Conservation (phyloP, 2,113 vertebrate species). For the Brachyistius frenatus region DNA sequence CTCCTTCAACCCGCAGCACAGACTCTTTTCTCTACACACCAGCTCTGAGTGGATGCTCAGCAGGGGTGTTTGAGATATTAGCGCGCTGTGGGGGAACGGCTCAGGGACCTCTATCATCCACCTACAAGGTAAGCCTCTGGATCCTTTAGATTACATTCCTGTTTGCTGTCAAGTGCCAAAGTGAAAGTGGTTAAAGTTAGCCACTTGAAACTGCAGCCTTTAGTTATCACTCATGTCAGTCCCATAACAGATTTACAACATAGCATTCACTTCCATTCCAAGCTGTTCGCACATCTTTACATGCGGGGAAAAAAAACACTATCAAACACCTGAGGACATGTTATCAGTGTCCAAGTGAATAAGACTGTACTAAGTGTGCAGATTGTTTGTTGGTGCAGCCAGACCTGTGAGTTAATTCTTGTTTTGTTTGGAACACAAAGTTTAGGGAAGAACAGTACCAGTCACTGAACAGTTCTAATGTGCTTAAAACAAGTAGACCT, state of each 20-base stretch:
- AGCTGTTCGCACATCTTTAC: not conserved
- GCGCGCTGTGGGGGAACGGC: slow-evolving; percentile 75
- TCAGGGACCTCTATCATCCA: slow-evolving; percentile 71
- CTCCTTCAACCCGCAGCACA: slow-evolving; percentile 77
- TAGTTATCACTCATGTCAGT: slow-evolving; percentile 14
- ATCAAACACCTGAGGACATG: not conserved
- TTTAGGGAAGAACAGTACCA: slow-evolving; percentile 58
- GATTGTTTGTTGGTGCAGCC: slow-evolving; percentile 24
- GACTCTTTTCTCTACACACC: slow-evolving; percentile 86
- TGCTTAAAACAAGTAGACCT: slow-evolving; percentile 36
- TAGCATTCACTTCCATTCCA: not conserved
- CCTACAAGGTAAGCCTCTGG: slow-evolving; percentile 74
- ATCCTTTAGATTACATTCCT: slow-evolving; percentile 30
- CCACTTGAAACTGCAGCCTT: slow-evolving; percentile 42
- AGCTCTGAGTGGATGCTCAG: slow-evolving; percentile 87
- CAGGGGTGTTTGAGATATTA: slow-evolving; percentile 87
- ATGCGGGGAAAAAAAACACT: slow-evolving; percentile 1
- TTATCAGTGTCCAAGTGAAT: not conserved
- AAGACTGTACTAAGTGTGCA: slow-evolving; percentile 26
- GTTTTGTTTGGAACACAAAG: slow-evolving; percentile 53
- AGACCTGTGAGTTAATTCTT: slow-evolving; percentile 61
- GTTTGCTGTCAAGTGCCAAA: slow-evolving; percentile 26
- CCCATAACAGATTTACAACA: slow-evolving; percentile 27
- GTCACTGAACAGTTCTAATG: slow-evolving; percentile 52
- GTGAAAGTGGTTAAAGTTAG: slow-evolving; percentile 51